These are phyloP conservation scores for Tachypleus tridentatus DNA, from an alignment of 1,140 invertebrate species.

Conservation along the genomic window DNA sequence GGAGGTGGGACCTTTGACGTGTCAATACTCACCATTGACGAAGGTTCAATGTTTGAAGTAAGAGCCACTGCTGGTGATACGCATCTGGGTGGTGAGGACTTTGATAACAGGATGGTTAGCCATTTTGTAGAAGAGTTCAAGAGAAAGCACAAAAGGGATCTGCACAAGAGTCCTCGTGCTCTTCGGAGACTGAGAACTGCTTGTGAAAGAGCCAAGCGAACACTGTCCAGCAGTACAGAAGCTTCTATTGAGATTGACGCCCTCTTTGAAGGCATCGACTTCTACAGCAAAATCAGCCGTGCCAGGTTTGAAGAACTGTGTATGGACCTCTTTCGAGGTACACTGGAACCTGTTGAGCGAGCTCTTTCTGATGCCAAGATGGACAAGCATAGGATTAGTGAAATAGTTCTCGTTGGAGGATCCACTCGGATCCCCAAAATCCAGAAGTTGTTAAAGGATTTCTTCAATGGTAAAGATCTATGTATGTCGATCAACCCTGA, in stretches of 20 bases:
- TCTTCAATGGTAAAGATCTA: constrained; percentile 44
- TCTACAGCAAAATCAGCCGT: constrained; percentile 35
- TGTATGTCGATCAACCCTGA: constrained; percentile 49
- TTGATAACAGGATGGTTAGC: constrained; percentile 32
- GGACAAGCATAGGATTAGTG: constrained; percentile 35
- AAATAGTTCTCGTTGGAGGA: constrained; percentile 40
- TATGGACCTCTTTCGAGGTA: constrained; percentile 28
- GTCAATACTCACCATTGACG: constrained; percentile 71
- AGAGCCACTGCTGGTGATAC: constrained; percentile 52
- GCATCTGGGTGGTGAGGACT: constrained; percentile 22
- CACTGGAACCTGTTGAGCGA: constrained; percentile 26
- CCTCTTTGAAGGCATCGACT: constrained; percentile 53
- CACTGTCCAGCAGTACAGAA: constrained; percentile 32
- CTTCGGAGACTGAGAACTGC: constrained; percentile 42
- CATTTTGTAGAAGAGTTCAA: constrained; percentile 33
- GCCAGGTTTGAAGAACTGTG: constrained; percentile 38
- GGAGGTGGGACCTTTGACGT: constrained; percentile 58
- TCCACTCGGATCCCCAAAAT: constrained; percentile 38
- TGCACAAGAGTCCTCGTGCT: constrained; percentile 26
- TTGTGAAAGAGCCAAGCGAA: constrained; percentile 48
- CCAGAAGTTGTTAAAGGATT: constrained; percentile 29
- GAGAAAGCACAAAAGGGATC: constrained; percentile 30
- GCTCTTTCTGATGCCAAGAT: constrained; percentile 37
- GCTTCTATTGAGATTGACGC: constrained; percentile 55
- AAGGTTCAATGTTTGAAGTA: constrained; percentile 55